These are phyloP conservation scores for Fregata magnificens DNA, from an alignment of 2,113 vertebrate genomes.

Conservation along the genomic window DNA sequence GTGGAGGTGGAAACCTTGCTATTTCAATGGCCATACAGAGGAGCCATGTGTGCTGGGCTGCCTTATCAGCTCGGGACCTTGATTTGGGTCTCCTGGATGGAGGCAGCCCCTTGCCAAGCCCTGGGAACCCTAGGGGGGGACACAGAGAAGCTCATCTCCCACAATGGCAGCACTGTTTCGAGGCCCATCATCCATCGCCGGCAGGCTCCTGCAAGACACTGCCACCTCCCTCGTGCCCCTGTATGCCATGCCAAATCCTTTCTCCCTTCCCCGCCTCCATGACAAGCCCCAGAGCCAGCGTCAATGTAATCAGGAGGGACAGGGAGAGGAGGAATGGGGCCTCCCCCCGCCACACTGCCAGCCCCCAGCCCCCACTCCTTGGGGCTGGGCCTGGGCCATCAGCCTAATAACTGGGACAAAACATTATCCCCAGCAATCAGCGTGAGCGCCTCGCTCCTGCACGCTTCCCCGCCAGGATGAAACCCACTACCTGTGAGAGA, in stretches of 20 bases:
- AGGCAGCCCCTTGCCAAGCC: background rate
- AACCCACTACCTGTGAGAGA: background rate
- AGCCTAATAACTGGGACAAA: background rate
- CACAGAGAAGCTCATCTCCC: background rate
- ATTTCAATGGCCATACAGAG: background rate
- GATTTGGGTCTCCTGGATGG: background rate
- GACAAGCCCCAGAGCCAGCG: constrained; percentile 21
- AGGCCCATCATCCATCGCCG: background rate
- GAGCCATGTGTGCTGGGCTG: accelerated
- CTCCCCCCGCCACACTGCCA: background rate
- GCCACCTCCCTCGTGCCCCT: accelerated
- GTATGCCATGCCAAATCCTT: background rate
- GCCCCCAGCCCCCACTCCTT: background rate
- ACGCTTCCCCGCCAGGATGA: background rate
- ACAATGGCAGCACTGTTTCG: background rate
- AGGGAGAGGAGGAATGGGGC: background rate
- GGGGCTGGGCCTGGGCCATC: background rate
- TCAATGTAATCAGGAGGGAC: background rate
- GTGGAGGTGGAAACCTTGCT: background rate
- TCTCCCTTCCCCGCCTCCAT: background rate
- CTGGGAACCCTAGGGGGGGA: background rate
- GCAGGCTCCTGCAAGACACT: background rate
- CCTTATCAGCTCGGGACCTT: background rate
- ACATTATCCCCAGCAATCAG: background rate
- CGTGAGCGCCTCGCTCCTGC: accelerated